These are phyloP conservation scores for Anas platyrhynchos DNA, from an alignment of 2,113 vertebrate species.

Conservation along the genomic window DNA sequence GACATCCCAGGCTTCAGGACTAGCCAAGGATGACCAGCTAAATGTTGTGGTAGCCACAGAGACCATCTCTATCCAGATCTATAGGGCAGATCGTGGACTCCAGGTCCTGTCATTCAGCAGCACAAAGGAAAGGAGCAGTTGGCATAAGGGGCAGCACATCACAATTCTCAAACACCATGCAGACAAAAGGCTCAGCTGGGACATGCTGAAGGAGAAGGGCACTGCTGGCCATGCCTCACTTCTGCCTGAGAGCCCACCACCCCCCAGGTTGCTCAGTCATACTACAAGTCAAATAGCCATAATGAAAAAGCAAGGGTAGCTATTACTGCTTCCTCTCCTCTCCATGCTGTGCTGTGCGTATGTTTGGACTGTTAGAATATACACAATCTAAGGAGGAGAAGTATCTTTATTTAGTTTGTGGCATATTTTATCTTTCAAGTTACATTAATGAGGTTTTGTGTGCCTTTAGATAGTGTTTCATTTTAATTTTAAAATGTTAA, in stretches of 20 bases:
- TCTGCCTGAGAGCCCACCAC: not conserved
- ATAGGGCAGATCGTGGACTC: not conserved
- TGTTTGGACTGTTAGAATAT: not conserved
- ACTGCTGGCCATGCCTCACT: not conserved
- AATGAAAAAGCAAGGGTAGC: not conserved
- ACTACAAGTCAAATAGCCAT: accelerated
- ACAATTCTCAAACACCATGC: not conserved
- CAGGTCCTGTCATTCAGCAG: not conserved
- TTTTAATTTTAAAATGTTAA: not conserved
- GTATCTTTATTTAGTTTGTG: not conserved
- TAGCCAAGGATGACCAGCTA: not conserved
- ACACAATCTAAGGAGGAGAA: not conserved
- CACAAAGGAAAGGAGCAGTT: not conserved
- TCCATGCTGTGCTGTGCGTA: not conserved
- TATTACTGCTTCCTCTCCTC: not conserved
- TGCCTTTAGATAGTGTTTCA: not conserved
- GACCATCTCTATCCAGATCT: not conserved
- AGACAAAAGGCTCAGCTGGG: not conserved
- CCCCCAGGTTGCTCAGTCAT: not conserved
- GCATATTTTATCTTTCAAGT: not conserved
- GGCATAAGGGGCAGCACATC: not conserved
- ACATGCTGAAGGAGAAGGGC: not conserved
- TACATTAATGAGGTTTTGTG: not conserved
- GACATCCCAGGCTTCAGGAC: not conserved
- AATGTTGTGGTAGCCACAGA: not conserved